Conservation (phyloP, 2,113 vertebrate species). For the Pachyramphus minor region DNA sequence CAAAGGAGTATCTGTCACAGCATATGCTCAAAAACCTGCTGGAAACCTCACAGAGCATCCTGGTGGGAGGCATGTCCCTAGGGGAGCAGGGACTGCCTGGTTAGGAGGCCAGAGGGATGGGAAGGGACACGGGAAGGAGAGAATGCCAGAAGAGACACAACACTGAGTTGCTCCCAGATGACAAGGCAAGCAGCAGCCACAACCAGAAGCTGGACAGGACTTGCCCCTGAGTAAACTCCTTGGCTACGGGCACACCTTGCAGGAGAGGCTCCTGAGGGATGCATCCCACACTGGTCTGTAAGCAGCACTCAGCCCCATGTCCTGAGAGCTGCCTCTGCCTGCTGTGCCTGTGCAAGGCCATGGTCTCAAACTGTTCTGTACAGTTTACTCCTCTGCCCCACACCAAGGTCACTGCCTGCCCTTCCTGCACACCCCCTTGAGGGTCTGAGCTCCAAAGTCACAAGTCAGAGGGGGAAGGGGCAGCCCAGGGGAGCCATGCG, state of each 20-base stretch:
- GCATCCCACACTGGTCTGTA: accelerated
- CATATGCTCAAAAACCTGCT: not conserved
- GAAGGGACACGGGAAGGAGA: not conserved
- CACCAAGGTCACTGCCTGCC: accelerated
- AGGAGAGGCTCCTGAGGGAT: not conserved
- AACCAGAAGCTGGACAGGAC: not conserved
- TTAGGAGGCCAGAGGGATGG: not conserved
- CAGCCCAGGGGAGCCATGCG: accelerated
- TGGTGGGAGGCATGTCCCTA: not conserved
- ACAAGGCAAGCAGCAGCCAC: not conserved
- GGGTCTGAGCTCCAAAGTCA: not conserved
- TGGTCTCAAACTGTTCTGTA: not conserved
- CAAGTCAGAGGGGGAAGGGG: not conserved
- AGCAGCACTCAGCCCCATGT: not conserved
- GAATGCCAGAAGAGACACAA: not conserved
- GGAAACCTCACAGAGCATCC: not conserved
- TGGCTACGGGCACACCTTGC: not conserved
- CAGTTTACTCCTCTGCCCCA: not conserved
- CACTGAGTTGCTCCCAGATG: not conserved
- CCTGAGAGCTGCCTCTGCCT: not conserved
- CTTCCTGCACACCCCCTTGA: not conserved
- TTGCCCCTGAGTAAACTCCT: not conserved
- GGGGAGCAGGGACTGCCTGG: not conserved
- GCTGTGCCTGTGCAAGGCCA: not conserved
- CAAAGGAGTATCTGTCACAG: not conserved